Conservation (phyloP, 2,888 invertebrate species). For the Drosophila leonis region DNA sequence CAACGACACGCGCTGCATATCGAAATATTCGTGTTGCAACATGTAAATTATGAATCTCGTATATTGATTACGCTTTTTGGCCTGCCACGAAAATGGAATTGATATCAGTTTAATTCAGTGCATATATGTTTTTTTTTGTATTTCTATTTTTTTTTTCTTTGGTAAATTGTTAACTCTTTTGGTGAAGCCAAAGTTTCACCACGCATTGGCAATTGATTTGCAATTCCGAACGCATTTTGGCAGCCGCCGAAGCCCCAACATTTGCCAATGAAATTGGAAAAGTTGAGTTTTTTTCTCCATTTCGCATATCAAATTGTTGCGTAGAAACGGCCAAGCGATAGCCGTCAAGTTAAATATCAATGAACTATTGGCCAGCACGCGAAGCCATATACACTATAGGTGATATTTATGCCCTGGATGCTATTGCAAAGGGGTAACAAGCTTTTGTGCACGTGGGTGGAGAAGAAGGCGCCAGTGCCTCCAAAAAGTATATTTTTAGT, state of each 20-base stretch:
- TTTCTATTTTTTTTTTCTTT: slow-evolving; percentile 5
- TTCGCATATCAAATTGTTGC: slow-evolving; percentile 70
- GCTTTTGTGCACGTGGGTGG: neutral
- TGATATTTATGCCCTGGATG: neutral
- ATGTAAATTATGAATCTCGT: slow-evolving; percentile 74
- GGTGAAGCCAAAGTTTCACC: slow-evolving; percentile 63
- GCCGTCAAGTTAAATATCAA: slow-evolving; percentile 68
- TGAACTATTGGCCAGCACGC: slow-evolving; percentile 41
- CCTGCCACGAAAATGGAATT: slow-evolving; percentile 57
- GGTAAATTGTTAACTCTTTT: slow-evolving; percentile 1
- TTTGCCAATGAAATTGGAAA: slow-evolving; percentile 75
- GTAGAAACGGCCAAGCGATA: slow-evolving; percentile 64
- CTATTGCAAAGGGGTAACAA: neutral
- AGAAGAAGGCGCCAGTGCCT: neutral
- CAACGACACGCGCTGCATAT: slow-evolving; percentile 64
- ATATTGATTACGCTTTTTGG: slow-evolving; percentile 61
- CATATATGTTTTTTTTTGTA: slow-evolving; percentile 4
- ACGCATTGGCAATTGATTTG: slow-evolving; percentile 60
- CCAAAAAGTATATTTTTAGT: neutral
- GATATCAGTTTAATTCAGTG: slow-evolving; percentile 40
- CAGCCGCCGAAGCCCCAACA: slow-evolving; percentile 29
- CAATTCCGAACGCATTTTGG: slow-evolving; percentile 67
- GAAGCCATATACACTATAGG: slow-evolving; percentile 11
- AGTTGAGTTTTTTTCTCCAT: slow-evolving; percentile 37
- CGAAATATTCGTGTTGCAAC: slow-evolving; percentile 44